A percentile compares a stretch with the other conserved stretches of the same genome.
Evolutionary conservation across 2,888 invertebrate genomes (phyloP).

Genomic region (Hydrotaea diabolus): DNA sequence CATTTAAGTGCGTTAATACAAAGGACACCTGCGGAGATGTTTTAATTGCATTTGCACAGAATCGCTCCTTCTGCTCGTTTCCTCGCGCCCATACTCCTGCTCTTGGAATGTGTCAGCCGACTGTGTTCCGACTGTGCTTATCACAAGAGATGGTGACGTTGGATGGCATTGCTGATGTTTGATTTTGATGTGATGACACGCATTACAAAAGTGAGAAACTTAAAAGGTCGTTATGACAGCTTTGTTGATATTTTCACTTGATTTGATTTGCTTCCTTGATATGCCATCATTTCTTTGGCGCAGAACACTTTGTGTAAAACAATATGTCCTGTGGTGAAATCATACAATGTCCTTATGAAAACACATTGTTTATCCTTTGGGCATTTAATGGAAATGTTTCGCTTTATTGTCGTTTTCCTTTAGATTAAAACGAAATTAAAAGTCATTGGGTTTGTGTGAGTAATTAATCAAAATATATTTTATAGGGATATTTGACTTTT

Average conservation of each 20-base stretch:
- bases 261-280: constrained; percentile 62
- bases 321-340: constrained; percentile 65
- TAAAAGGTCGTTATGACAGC: constrained; percentile 68
- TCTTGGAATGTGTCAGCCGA: neutral
- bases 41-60: constrained; percentile 76
- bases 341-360: constrained; percentile 50
- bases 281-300: constrained; percentile 52
- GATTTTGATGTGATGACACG: constrained; percentile 52
- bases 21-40: constrained; percentile 78
- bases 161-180: constrained; percentile 29
- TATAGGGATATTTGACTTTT: no score
- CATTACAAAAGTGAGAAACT: constrained; percentile 43
- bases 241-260: constrained; percentile 59
- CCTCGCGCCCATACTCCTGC: constrained; percentile 11
- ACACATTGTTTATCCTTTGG: neutral
- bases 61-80: neutral
- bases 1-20: constrained; percentile 73
- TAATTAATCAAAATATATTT: no score
- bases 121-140: neutral
- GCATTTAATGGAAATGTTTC: neutral
- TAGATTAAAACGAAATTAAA: neutral
- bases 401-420: neutral
- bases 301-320: constrained; percentile 34
- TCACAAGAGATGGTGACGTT: constrained; percentile 17
- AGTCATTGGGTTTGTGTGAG: neutral